These are phyloP conservation scores for Spialia ferax DNA, from an alignment of 2,888 invertebrate species.

Conservation along the genomic window DNA sequence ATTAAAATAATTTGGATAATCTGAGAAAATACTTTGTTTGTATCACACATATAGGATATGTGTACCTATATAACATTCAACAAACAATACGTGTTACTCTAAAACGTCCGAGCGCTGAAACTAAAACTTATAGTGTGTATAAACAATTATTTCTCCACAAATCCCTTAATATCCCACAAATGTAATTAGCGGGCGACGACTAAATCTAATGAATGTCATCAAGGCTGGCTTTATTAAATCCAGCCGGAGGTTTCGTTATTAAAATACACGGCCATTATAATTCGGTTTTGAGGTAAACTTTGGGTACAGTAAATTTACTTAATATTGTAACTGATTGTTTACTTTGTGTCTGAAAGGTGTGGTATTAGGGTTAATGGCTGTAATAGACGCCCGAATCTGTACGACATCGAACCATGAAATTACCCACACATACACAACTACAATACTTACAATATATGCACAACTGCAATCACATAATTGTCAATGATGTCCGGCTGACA, in stretches of 20 bases:
- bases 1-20: no score
- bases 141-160: conserved; percentile 23
- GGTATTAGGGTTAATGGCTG: background rate
- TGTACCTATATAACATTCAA: no score
- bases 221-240: conserved; percentile 33
- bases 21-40: no score
- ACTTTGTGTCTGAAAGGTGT: background rate
- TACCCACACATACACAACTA: no score
- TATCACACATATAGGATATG: no score
- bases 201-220: conserved; percentile 36
- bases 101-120: background rate
- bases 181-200: conserved; percentile 34
- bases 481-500: no score
- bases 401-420: no score
- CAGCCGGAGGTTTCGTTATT: conserved; percentile 28
- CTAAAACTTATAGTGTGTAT: background rate
- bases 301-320: conserved; percentile 2
- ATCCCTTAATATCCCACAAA: conserved; percentile 28
- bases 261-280: conserved; percentile 29
- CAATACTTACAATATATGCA: no score
- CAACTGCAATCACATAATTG: no score
- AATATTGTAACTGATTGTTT: background rate
- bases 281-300: conserved; percentile 25
- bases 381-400: no score
- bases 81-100: background rate